Evolutionary conservation across 2,888 invertebrate genomes (phyloP).

Genomic region (Dasysyrphus tricinctus): DNA sequence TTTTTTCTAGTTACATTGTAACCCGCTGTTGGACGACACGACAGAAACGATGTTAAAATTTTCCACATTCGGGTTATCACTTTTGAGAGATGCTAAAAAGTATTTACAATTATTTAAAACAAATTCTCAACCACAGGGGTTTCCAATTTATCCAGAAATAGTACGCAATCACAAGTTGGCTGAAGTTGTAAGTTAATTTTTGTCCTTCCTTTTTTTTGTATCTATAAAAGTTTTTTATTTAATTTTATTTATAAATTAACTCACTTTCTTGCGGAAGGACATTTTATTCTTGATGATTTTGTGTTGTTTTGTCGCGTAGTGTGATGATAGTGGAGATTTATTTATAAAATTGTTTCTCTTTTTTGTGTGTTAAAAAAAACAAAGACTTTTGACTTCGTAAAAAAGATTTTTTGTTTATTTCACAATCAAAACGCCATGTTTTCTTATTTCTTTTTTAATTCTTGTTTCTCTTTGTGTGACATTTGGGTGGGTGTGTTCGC

Average conservation of each 20-base stretch:
- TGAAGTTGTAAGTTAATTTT: constrained; percentile 52
- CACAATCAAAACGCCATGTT: constrained; percentile 66
- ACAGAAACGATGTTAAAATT: constrained; percentile 52
- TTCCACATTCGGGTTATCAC: constrained; percentile 49
- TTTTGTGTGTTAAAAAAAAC: constrained; percentile 34
- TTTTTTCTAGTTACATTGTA: constrained; percentile 36
- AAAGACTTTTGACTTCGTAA: constrained; percentile 13
- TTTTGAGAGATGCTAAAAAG: constrained; percentile 63
- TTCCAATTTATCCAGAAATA: constrained; percentile 58
- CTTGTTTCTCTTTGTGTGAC: constrained; percentile 39
- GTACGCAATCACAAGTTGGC: constrained; percentile 55
- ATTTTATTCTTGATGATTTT: constrained; percentile 29
- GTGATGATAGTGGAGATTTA: background rate
- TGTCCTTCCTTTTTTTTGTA: background rate
- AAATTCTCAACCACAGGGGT: constrained; percentile 32
- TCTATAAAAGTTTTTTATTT: background rate
- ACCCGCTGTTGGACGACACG: constrained; percentile 4
- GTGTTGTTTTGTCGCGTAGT: background rate
- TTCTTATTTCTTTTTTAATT: constrained; percentile 31
- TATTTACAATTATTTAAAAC: constrained; percentile 57
- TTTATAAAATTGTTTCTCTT: constrained; percentile 34
- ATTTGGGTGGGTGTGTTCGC: constrained; percentile 48
- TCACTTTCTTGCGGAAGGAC: constrained; percentile 71
- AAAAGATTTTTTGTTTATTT: constrained; percentile 64
- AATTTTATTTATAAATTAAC: constrained; percentile 5